phyloP scores from a whole-genome alignment of 2,888 invertebrate genomes.

The Stenodema calcarata region DNA sequence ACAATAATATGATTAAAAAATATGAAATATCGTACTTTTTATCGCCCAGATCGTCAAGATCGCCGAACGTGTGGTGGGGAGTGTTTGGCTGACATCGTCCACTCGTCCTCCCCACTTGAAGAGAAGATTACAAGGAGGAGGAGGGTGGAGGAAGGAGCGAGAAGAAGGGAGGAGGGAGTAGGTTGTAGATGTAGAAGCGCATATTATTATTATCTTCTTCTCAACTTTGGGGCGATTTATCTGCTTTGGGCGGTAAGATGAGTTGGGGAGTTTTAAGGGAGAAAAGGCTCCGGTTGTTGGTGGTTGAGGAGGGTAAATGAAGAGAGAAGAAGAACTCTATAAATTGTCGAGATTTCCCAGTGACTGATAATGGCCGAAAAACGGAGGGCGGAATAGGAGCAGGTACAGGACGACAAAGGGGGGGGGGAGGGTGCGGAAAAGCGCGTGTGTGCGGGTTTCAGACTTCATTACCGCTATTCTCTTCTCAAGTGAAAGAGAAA shows the following conservation, averaged over 20 bases:
- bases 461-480: conserved; percentile 45
- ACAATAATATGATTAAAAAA: no score
- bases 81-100: not conserved
- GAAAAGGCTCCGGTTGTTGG: no score
- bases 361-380: conserved; percentile 44
- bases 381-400: not conserved
- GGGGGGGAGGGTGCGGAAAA: conserved; percentile 4
- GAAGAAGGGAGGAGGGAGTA: no score
- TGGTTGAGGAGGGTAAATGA: conserved; percentile 13
- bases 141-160: not conserved
- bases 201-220: no score
- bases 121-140: no score
- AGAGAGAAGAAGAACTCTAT: conserved; percentile 48
- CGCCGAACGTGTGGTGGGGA: no score
- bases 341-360: conserved; percentile 40
- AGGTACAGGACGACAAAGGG: not conserved
- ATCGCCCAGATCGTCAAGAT: no score
- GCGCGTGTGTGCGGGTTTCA: conserved; percentile 44
- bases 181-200: no score
- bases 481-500: conserved; percentile 12
- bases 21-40: no score
- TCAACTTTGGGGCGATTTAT: not conserved
- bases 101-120: not conserved
- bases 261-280: not conserved
- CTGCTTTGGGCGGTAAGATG: not conserved